Base-by-base conservation (phyloP, 2,888 invertebrate species). In the Pycnomerus fuliginosus region DNA sequence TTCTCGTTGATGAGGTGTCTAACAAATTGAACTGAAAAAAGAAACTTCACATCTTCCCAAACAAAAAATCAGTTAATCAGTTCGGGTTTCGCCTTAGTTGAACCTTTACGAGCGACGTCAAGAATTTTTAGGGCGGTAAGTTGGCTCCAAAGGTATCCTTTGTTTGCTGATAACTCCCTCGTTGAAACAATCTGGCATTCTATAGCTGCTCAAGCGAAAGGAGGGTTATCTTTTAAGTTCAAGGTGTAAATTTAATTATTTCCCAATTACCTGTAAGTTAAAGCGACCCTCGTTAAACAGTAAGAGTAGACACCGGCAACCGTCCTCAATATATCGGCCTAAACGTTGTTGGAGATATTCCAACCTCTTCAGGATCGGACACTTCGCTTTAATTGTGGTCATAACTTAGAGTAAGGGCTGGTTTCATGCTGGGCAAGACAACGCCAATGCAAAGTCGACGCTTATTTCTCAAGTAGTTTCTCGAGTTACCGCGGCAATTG, bases 1-100 rank as follows among this genome's bases (percentile, higher is more conserved):
- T 40, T 44, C 30, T 13, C 44, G 31, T 25, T 46, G 46, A 47
- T 47, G 44, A 52, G 39, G 46, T 52, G 47, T 44, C 49, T 44
- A 51, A 47, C 48, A 51, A 53, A 51, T 51, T 49, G 27, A 40
- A 48, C 29, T 16, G 24, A 38, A 48, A 34, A 32, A 38, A 38
- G 37, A 39, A 43, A 36, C 35, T 17, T 37, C 31, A 29, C 20
- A 45, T 20, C 44, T 38, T 41, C 20, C 25, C 29, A 41, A 38
- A 34, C 30, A 53, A 47, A 51, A 53, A 53, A 49, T 51, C 49
- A 41, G 50, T 49, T 53, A 51, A 53, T 53, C 51, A 53, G 47
- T 39, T 49, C 40, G 46, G 50, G 44, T 38, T 46, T 44, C 43
- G 44, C 22, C 32, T 44, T 33, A 32, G 20, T 43, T 35, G n/a